Conservation (phyloP, 1,140 invertebrate species). For the Melitaea cinxia region DNA sequence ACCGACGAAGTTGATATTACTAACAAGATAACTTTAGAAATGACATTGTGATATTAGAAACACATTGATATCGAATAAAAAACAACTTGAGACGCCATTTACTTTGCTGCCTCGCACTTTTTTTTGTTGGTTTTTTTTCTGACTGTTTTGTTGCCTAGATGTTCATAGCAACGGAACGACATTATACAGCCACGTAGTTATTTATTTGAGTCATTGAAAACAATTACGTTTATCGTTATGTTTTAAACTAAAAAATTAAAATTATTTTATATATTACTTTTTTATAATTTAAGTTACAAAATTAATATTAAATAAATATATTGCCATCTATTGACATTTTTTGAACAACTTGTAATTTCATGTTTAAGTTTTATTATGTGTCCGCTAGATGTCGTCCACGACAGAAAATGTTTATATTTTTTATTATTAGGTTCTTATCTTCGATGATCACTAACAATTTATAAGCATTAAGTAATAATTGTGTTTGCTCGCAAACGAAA, state of each 20-base stretch:
- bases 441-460: no score
- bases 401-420: background rate
- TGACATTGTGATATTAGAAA: conserved; percentile 62
- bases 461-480: no score
- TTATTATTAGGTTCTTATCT: no score
- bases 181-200: conserved; percentile 42
- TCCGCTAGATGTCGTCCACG: background rate
- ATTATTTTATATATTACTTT: background rate
- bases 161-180: conserved; percentile 41
- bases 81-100: conserved; percentile 81
- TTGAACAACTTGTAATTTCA: background rate
- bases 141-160: conserved; percentile 49
- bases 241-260: no score
- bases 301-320: background rate
- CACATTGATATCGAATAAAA: conserved; percentile 73
- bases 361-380: background rate
- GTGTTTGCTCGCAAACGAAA: no score
- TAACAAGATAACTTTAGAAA: conserved; percentile 52
- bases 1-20: conserved; percentile 48
- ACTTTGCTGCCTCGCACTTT: conserved; percentile 69
- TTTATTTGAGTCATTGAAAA: background rate
- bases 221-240: no score
- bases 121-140: conserved; percentile 55
- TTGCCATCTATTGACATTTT: background rate
- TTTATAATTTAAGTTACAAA: background rate